phyloP scores from a whole-genome alignment of 2,888 invertebrate genomes.

The Anthrax anthrax region DNA sequence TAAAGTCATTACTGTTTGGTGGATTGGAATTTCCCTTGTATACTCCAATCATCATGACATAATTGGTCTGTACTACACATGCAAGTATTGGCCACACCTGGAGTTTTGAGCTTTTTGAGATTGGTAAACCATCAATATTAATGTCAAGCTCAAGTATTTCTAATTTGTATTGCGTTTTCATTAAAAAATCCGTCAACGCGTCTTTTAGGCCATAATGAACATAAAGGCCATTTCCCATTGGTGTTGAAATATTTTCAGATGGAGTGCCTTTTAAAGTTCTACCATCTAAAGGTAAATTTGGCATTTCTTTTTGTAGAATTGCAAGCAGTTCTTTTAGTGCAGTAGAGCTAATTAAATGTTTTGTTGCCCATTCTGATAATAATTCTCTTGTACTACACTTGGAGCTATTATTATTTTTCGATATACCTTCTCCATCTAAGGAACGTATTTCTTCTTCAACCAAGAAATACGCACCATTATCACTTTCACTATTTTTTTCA shows the following conservation, averaged over 20 bases:
- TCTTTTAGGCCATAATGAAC: constrained; percentile 10
- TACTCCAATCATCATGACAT: constrained; percentile 1
- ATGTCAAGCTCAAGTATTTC: constrained; percentile 5
- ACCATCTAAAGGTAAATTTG: constrained; percentile 6
- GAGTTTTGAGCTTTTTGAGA: constrained; percentile 8
- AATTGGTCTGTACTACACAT: constrained; percentile 4
- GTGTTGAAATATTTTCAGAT: neutral
- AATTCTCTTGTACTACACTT: too few species aligned
- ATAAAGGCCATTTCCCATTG: constrained; percentile 5
- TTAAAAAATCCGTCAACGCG: constrained; percentile 6
- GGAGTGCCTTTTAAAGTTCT: constrained; percentile 8
- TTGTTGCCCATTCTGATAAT: constrained; percentile 3
- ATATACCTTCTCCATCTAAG: too few species aligned
- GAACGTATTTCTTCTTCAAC: too few species aligned
- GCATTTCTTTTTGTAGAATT: constrained; percentile 3
- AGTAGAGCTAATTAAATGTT: constrained; percentile 4
- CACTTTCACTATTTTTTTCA: too few species aligned
- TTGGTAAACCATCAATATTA: constrained; percentile 8
- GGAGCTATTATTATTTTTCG: too few species aligned
- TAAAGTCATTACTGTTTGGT: constrained; percentile 4
- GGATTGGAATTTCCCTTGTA: constrained; percentile 1
- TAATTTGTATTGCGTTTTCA: neutral
- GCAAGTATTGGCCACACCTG: constrained; percentile 9
- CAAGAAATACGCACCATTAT: too few species aligned
- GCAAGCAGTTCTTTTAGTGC: constrained; percentile 4